These are phyloP conservation scores for Mastomys natalensis DNA, from an alignment of 2,113 vertebrate species.

Conservation along the genomic window DNA sequence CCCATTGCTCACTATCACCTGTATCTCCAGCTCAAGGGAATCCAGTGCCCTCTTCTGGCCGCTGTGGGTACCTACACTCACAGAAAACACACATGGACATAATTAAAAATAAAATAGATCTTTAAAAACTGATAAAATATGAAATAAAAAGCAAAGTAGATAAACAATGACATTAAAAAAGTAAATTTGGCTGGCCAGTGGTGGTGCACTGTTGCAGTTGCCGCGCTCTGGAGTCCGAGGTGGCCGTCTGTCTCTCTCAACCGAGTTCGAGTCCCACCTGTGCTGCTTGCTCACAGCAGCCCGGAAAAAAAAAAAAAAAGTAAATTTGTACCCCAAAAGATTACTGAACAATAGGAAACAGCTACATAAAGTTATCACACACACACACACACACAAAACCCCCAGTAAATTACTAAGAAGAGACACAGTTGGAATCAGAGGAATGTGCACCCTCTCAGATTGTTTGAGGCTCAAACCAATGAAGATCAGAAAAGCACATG, in stretches of 20 bases:
- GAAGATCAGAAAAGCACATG: conserved; percentile 35
- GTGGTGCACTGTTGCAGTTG: too few relatives aligned
- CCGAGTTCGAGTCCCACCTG: too few relatives aligned
- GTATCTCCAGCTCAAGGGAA: background rate
- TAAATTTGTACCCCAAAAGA: background rate
- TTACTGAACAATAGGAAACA: background rate
- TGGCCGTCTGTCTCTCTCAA: too few relatives aligned
- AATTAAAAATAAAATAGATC: background rate
- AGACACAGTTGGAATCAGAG: conserved; percentile 28
- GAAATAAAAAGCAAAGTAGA: conserved; percentile 39
- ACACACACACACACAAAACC: background rate
- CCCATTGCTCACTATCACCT: too few relatives aligned
- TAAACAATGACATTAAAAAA: background rate
- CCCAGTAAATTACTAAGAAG: conserved; percentile 43
- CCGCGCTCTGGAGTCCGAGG: too few relatives aligned
- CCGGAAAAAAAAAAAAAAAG: too few relatives aligned
- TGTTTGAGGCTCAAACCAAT: background rate
- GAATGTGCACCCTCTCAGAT: background rate
- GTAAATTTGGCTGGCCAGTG: too few relatives aligned
- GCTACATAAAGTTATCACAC: too few relatives aligned
- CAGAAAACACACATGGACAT: background rate
- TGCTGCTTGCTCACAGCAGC: too few relatives aligned
- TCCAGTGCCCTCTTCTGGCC: background rate
- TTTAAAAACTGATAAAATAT: background rate
- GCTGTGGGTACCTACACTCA: background rate